Evolutionary conservation across 2,113 vertebrate genomes (phyloP), one percentile per base, ranked within the genome.

Genomic region (Perca fluviatilis): DNA sequence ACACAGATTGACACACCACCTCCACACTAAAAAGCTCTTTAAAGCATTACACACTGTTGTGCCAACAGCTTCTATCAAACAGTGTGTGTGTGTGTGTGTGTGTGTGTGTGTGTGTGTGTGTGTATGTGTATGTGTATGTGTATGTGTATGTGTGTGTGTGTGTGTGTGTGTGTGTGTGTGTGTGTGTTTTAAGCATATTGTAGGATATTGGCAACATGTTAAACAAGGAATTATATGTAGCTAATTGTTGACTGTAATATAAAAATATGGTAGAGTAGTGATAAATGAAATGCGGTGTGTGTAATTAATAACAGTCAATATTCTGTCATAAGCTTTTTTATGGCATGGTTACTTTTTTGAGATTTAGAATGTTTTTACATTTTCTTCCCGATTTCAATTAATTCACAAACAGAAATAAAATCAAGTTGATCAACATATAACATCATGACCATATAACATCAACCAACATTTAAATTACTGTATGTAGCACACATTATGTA

Each of bases 21-120:
- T 66, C 91, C 80, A 80, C 78, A 79, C 63, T 57, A 80, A 86
- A 86, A 89, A 91, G 87, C 88, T 69, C 75, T 87, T 91, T 87
- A 85, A 88, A 76, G 85, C 79, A 74, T 76, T 47, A 78, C 83
- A 82, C 23, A 72, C 80, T 21, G 25, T 30, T 60, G 46, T 83
- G 79, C 83, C 81, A 58, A 67, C 71, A 69, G 85, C 67, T 57
- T 33, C 65, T 43, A 15, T 73, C 46, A 68, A 83, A 64, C 6
- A 3, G 13, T 71, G 46, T 46, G 27, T 69, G 64, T 33, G 27
- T 73, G 21, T 62, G 18, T 19, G 14, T 50, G 47, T 73, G 74
- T 65, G 27, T 50, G 14, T 51, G 70, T 25, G 27, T 40, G 36
- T 40, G 8, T 40, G 36, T 40, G 36, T 40, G 36, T 40, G 36